A percentile compares a stretch with the other conserved stretches of the same genome.
These are phyloP conservation scores for Hycleus phaleratus DNA, from an alignment of 1,140 invertebrate species.

Conservation along the genomic window DNA sequence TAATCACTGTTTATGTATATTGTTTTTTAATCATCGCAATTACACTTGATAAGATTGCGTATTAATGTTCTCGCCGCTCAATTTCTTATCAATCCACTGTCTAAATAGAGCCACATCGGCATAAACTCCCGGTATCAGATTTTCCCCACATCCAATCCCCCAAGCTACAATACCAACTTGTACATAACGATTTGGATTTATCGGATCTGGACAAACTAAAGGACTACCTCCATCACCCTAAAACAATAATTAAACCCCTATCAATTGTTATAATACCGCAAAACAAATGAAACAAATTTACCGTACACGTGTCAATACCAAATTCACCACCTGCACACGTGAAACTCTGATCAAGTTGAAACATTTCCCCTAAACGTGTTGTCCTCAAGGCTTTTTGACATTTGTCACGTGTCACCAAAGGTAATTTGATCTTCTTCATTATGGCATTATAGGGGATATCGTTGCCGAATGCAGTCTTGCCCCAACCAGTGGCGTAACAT, in stretches of 20 bases:
- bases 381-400: slow-evolving; percentile 39
- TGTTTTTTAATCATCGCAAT: too few species aligned
- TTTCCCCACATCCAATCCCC: slow-evolving; percentile 50
- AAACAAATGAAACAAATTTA: slow-evolving; percentile 23
- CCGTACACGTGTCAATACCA: slow-evolving; percentile 59
- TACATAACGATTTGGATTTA: slow-evolving; percentile 40
- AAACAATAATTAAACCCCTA: too few species aligned
- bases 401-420: slow-evolving; percentile 29
- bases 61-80: slow-evolving; percentile 42
- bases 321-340: slow-evolving; percentile 46
- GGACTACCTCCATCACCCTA: slow-evolving; percentile 53
- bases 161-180: slow-evolving; percentile 55
- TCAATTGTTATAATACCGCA: background rate
- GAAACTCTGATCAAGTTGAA: slow-evolving; percentile 43
- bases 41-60: slow-evolving; percentile 27
- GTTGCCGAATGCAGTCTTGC: slow-evolving; percentile 48
- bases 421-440: slow-evolving; percentile 42
- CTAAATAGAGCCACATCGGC: slow-evolving; percentile 50
- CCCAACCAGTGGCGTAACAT: slow-evolving; percentile 52
- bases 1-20: too few species aligned
- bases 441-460: slow-evolving; percentile 41
- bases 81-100: slow-evolving; percentile 54
- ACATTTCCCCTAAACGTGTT: slow-evolving; percentile 40
- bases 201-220: slow-evolving; percentile 42
- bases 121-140: slow-evolving; percentile 61